phyloP scores from a whole-genome alignment of 2,113 vertebrate species.

The Sterrhoptilus dennistouni region DNA sequence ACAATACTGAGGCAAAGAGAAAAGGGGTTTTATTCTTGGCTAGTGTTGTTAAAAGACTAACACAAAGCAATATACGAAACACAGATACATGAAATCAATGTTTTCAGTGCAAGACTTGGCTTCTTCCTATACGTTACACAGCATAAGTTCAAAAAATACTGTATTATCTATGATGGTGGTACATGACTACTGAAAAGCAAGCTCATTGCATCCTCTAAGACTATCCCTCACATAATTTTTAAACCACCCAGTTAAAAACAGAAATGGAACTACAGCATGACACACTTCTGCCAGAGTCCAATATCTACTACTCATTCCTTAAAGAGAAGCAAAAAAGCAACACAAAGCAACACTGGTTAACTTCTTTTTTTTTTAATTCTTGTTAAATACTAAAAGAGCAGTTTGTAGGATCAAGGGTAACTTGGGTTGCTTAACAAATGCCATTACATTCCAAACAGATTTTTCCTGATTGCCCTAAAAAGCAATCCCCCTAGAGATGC shows the following conservation, averaged over 20 bases:
- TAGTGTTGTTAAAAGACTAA: not conserved
- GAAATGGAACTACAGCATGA: not conserved
- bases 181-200: not conserved
- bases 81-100: not conserved
- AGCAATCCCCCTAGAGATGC: not conserved
- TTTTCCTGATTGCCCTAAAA: constrained; percentile 25
- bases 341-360: not conserved
- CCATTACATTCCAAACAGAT: not conserved
- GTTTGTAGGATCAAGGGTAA: constrained; percentile 28
- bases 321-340: not conserved
- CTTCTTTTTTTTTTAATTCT: not conserved
- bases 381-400: not conserved
- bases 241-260: not conserved
- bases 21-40: not conserved
- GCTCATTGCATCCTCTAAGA: not conserved
- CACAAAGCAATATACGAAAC: not conserved
- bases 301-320: not conserved
- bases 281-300: not conserved
- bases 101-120: not conserved
- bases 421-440: constrained; percentile 42
- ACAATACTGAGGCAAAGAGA: not conserved
- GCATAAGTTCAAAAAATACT: not conserved
- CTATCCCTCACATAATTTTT: not conserved
- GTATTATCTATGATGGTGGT: not conserved
- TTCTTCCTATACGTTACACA: not conserved